Evolutionary conservation across 1,140 invertebrate genomes (phyloP), one percentile per base, ranked within the genome.

Genomic region (Hydropsyche tenuis): DNA sequence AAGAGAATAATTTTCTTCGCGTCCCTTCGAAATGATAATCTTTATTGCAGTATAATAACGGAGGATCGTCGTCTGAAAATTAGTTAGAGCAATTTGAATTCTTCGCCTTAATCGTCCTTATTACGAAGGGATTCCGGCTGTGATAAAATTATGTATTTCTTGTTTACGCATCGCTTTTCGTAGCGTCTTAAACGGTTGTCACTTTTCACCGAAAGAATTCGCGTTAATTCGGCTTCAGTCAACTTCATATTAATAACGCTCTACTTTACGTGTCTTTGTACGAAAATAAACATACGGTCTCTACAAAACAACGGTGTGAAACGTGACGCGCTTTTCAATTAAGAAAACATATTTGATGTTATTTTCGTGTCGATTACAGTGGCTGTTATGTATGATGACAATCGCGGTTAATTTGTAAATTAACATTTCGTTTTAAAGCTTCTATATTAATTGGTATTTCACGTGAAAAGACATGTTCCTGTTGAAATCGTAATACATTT

Each of bases 111-210:
- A 23, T 25, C 56, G 22, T 60, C n/a, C 56, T 60, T 60, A 60
- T 60, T 60, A 60, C 56, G 22, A 7, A 11, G 56, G 18, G 12
- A 60, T 60, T 22, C 22, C 56, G 22, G 25, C 56, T 60, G 56
- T 60, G 56, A 60, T 60, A 60, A 60, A 60, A 60, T 60, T 25
- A 60, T 60, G 56, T 60, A 25, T 60, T 60, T 60, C 56, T 60
- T 60, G 56, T 60, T 60, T 60, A 60, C 22, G 56, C 56, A n/a
- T 23, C 22, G 22, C 56, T 25, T 22, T 22, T 14, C 56, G 56
- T 1, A 20, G 16, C 48, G n/a, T 25, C 23, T 60, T 11, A 60
- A 60, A 25, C 25, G 23, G 1, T 12, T 14, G 1, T 5, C 11
- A 25, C 56, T 60, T 60, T 60, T 18, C 23, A 22, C 9, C 1